Percentiles rank a stretch among this genome's conserved stretches.
phyloP scores from a whole-genome alignment of 2,888 invertebrate genomes.

The Phrixothrix hirtus region DNA sequence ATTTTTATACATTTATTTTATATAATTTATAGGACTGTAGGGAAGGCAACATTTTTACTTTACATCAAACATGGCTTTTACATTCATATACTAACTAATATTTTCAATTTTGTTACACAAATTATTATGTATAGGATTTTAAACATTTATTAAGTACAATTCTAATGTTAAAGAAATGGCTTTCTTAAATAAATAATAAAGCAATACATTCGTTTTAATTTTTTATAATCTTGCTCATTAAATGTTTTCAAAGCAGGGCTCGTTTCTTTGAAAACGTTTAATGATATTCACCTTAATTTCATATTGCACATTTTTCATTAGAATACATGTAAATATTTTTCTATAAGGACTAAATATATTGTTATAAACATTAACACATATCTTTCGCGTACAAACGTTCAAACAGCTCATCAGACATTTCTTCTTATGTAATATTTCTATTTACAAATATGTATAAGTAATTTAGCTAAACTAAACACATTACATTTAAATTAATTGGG shows the following conservation, averaged over 20 bases:
- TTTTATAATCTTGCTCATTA: no score
- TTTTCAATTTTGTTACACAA: background rate
- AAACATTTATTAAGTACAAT: background rate
- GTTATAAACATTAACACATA: constrained; percentile 7
- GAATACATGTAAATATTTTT: no score
- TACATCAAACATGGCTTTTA: constrained; percentile 6
- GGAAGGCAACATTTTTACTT: constrained; percentile 11
- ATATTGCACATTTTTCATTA: no score
- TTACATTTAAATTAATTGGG: no score
- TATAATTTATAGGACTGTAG: constrained; percentile 8
- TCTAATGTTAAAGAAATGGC: no score
- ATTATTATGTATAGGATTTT: background rate
- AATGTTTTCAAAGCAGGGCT: constrained; percentile 51
- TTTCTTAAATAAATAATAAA: no score
- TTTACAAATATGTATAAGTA: background rate
- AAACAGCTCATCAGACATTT: background rate
- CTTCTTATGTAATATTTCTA: constrained; percentile 1
- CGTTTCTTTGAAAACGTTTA: constrained; percentile 47
- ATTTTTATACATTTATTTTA: constrained; percentile 13
- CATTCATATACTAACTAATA: background rate
- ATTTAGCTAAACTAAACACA: no score
- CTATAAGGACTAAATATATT: constrained; percentile 1
- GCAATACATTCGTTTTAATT: no score
- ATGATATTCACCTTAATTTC: no score
- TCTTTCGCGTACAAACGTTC: no score